Percentiles rank a stretch among this genome's conserved stretches.
These are phyloP conservation scores for Trichogramma evanescens DNA, from an alignment of 2,888 invertebrate species.

Conservation along the genomic window DNA sequence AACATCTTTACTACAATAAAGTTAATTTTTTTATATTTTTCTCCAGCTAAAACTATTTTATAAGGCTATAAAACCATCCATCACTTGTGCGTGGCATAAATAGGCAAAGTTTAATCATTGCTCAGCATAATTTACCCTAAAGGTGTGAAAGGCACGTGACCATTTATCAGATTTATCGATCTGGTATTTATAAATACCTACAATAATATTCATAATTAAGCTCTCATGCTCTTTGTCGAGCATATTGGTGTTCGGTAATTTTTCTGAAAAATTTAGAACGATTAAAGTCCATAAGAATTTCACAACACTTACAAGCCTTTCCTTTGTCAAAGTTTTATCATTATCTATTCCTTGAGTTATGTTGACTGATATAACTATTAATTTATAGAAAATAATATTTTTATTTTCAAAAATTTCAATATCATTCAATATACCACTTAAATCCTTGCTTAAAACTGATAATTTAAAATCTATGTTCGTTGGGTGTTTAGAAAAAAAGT, in stretches of 20 bases:
- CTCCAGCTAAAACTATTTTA: too few species aligned
- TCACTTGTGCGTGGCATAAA: not conserved
- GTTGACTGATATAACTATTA: slow-evolving; percentile 14
- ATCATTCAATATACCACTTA: slow-evolving; percentile 14
- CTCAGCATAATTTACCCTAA: slow-evolving; percentile 1
- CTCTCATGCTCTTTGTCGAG: slow-evolving; percentile 2
- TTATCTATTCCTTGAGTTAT: not conserved
- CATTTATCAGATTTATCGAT: slow-evolving; percentile 6
- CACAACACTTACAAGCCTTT: slow-evolving; percentile 4
- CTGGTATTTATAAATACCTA: slow-evolving; percentile 9
- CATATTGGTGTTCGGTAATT: slow-evolving; percentile 4
- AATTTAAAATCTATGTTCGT: slow-evolving; percentile 1
- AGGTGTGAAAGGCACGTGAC: slow-evolving; percentile 16
- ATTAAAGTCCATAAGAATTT: slow-evolving; percentile 17
- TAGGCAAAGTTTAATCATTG: not conserved
- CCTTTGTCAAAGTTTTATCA: not conserved
- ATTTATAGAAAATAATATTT: slow-evolving; percentile 19
- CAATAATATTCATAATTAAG: slow-evolving; percentile 12
- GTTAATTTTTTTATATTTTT: too few species aligned
- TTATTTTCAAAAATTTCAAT: slow-evolving; percentile 8
- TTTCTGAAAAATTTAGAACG: slow-evolving; percentile 7
- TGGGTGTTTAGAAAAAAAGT: slow-evolving; percentile 16
- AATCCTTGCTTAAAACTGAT: slow-evolving; percentile 1
- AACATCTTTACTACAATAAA: too few species aligned
- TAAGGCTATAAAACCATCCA: not conserved